Conservation (phyloP, 1,140 invertebrate species). For the Cyclina sinensis region DNA sequence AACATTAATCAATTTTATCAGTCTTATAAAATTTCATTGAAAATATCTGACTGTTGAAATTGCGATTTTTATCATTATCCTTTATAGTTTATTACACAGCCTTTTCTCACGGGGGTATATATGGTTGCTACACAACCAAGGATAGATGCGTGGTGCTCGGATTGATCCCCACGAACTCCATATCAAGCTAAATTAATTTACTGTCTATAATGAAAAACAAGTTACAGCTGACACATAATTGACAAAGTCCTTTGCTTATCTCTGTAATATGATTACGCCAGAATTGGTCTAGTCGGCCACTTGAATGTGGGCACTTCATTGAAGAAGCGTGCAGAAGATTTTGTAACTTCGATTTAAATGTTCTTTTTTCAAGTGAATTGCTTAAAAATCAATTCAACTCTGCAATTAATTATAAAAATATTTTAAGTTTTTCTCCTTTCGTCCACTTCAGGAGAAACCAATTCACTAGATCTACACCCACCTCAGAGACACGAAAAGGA, state of each 20-base stretch:
- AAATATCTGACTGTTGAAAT: constrained; percentile 22
- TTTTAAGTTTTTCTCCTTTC: neutral
- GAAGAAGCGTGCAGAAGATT: neutral
- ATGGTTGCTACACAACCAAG: constrained; percentile 23
- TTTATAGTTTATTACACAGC: neutral
- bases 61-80: constrained; percentile 15
- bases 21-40: constrained; percentile 30
- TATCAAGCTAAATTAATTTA: constrained; percentile 34
- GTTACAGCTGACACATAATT: neutral
- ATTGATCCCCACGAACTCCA: constrained; percentile 18
- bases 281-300: neutral
- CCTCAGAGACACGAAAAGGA: neutral
- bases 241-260: neutral
- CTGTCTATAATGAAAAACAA: constrained; percentile 17
- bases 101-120: constrained; percentile 20
- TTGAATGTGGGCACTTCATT: neutral
- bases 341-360: no score
- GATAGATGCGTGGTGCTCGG: neutral
- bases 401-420: neutral
- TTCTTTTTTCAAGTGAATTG: no score
- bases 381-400: no score
- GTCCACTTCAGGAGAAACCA: neutral
- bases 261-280: neutral
- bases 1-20: constrained; percentile 14
- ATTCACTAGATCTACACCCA: neutral